phyloP scores from a whole-genome alignment of 2,888 invertebrate genomes.

The Drosophila mimica region DNA sequence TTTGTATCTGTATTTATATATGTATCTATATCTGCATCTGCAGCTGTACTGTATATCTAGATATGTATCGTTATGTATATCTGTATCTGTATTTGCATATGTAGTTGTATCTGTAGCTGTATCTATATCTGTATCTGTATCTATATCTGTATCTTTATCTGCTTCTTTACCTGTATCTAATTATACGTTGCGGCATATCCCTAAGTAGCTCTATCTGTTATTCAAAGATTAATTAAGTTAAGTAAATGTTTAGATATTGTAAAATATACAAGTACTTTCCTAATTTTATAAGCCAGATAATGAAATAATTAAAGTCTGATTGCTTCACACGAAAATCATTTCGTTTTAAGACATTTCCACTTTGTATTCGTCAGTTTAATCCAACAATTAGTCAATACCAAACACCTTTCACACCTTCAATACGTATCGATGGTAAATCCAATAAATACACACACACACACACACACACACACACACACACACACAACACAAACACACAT shows the following conservation, averaged over 20 bases:
- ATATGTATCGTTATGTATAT: background rate
- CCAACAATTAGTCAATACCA: slow-evolving; percentile 82
- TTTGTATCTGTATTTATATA: background rate
- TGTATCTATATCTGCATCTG: background rate
- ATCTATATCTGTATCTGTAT: background rate
- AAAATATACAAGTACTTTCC: background rate
- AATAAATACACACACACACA: slow-evolving; percentile 26
- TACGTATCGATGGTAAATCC: slow-evolving; percentile 47
- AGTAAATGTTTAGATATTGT: background rate
- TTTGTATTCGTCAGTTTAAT: slow-evolving; percentile 73
- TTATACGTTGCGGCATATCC: background rate
- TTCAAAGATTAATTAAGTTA: background rate
- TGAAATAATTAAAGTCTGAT: background rate
- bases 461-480: slow-evolving; percentile 1
- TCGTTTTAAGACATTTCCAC: slow-evolving; percentile 36
- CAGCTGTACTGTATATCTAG: background rate
- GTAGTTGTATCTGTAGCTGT: background rate
- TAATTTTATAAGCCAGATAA: background rate
- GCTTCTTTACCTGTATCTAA: background rate
- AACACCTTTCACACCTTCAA: slow-evolving; percentile 80
- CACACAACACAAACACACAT: slow-evolving; percentile 19
- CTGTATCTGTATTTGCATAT: background rate
- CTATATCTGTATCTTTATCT: background rate
- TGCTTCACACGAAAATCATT: background rate
- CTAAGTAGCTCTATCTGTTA: background rate